Percentiles rank a stretch among this genome's conserved stretches.
Conservation (phyloP, 2,888 invertebrate species). For the Pristionchus arcanus region DNA sequence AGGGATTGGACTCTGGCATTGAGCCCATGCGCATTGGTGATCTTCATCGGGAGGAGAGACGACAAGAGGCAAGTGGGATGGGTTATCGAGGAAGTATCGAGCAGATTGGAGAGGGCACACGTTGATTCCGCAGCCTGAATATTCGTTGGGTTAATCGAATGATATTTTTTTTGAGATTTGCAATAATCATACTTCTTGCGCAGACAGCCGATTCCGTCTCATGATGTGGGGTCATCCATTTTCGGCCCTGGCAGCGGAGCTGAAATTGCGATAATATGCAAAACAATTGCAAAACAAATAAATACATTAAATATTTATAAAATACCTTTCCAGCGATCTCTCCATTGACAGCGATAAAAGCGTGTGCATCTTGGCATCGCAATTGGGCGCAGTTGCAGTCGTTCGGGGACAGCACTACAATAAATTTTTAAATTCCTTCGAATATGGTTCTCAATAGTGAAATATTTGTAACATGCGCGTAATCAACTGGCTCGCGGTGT, state of each 20-base stretch:
- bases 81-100: not conserved
- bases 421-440: no score
- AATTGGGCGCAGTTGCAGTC: not conserved
- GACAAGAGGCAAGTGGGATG: not conserved
- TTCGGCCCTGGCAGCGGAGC: not conserved
- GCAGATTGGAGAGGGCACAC: not conserved
- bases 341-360: not conserved
- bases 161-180: no score
- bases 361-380: not conserved
- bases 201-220: not conserved
- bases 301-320: not conserved
- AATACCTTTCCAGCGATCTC: not conserved
- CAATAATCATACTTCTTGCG: not conserved
- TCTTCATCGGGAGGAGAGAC: not conserved
- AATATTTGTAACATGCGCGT: no score
- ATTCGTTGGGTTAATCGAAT: no score
- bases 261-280: not conserved
- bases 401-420: not conserved
- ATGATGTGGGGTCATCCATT: not conserved
- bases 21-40: not conserved
- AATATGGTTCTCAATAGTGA: no score
- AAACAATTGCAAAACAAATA: not conserved
- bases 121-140: not conserved
- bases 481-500: no score
- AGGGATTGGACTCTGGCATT: not conserved